These are phyloP conservation scores for Puma concolor DNA, from an alignment of 2,113 vertebrate genomes.

Conservation along the genomic window DNA sequence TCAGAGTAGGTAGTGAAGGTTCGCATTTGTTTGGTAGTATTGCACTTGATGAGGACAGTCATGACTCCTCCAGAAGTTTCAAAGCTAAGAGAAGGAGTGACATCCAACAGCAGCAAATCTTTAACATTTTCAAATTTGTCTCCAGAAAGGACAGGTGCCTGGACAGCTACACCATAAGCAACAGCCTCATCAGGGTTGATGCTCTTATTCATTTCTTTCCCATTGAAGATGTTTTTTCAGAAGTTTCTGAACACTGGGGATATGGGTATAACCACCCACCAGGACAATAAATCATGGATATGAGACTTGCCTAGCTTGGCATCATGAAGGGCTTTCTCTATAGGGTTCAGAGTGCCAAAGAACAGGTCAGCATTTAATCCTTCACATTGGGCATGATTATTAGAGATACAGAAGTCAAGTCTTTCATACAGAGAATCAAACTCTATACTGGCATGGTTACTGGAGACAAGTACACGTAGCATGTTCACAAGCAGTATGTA, in stretches of 20 bases:
- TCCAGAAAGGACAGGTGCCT: not conserved
- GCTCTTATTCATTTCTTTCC: not conserved
- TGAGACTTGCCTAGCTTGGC: not conserved
- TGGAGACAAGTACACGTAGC: not conserved
- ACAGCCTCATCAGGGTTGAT: not conserved
- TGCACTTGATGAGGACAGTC: not conserved
- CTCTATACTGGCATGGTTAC: not conserved
- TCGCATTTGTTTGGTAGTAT: not conserved
- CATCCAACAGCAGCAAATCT: not conserved
- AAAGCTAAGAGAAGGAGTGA: not conserved
- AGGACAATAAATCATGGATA: not conserved
- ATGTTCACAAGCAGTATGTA: not conserved
- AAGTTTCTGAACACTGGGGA: not conserved
- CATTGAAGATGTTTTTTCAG: not conserved
- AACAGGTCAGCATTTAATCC: not conserved
- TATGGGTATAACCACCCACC: not conserved
- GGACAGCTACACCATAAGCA: not conserved
- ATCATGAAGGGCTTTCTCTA: not conserved
- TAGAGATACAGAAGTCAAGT: not conserved
- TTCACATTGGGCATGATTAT: not conserved
- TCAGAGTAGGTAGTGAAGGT: not conserved
- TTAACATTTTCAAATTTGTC: not conserved
- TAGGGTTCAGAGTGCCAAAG: not conserved
- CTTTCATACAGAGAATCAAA: not conserved
- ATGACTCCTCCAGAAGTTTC: not conserved